A percentile compares a stretch with the other conserved stretches of the same genome.
These are phyloP conservation scores for Hirudo medicinalis DNA, from an alignment of 1,140 invertebrate species.

Conservation along the genomic window DNA sequence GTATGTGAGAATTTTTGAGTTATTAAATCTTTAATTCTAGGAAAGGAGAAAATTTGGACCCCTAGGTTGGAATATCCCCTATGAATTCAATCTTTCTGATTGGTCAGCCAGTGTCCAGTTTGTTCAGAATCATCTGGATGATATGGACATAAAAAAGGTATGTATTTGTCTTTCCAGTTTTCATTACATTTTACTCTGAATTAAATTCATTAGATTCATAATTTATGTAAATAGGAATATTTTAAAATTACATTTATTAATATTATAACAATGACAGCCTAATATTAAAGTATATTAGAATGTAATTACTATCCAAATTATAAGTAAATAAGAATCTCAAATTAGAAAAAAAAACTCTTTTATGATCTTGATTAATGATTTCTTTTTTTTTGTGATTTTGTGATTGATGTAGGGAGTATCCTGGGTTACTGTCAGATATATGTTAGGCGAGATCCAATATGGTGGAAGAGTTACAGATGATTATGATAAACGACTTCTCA, in stretches of 20 bases:
- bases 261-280: too few species aligned
- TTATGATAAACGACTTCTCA: slow-evolving; percentile 77
- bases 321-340: background rate
- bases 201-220: slow-evolving; percentile 36
- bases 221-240: slow-evolving; percentile 37
- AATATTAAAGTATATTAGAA: too few species aligned
- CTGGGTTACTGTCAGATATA: slow-evolving; percentile 40
- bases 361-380: background rate
- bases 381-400: background rate
- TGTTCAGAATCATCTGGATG: slow-evolving; percentile 89
- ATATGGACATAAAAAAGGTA: slow-evolving; percentile 85
- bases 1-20: too few species aligned
- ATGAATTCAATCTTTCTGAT: slow-evolving; percentile 37
- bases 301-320: too few species aligned
- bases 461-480: slow-evolving; percentile 90
- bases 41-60: slow-evolving; percentile 43
- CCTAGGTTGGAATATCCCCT: slow-evolving; percentile 43
- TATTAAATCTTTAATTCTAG: slow-evolving; percentile 24
- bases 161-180: background rate
- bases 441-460: slow-evolving; percentile 86
- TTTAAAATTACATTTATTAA: background rate
- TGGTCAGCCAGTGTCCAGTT: slow-evolving; percentile 55
- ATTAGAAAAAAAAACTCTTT: background rate
- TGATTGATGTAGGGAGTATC: slow-evolving; percentile 33
- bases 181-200: background rate